These are phyloP conservation scores for Leptinotarsa rubiginosa DNA, from an alignment of 2,888 invertebrate genomes.

Conservation along the genomic window DNA sequence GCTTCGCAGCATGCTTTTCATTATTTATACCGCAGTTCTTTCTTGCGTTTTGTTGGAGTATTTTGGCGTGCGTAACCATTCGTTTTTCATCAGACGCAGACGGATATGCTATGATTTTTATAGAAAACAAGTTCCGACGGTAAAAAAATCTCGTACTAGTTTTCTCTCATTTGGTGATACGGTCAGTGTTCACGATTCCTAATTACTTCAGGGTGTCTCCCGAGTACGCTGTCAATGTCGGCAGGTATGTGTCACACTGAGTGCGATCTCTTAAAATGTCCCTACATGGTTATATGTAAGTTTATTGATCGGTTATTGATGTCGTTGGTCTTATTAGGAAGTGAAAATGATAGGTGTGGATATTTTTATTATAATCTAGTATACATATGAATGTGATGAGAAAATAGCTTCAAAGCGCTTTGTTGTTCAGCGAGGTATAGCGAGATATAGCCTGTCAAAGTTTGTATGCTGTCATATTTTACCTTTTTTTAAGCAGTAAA, in stretches of 20 bases:
- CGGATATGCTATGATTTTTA: neutral
- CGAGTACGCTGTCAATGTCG: slow-evolving; percentile 64
- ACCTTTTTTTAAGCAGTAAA: too few relatives aligned
- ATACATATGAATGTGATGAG: neutral
- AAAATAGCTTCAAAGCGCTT: neutral
- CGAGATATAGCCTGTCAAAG: too few relatives aligned
- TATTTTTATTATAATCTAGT: neutral
- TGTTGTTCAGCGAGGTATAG: too few relatives aligned
- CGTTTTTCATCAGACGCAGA: neutral
- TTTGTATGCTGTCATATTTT: too few relatives aligned
- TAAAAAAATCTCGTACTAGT: neutral
- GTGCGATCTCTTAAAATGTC: slow-evolving; percentile 33
- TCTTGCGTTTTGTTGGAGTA: slow-evolving; percentile 27
- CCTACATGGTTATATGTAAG: slow-evolving; percentile 32
- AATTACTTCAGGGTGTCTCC: slow-evolving; percentile 55
- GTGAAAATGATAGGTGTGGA: slow-evolving; percentile 20
- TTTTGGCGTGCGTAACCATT: slow-evolving; percentile 14
- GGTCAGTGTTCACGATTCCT: slow-evolving; percentile 51
- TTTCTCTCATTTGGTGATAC: slow-evolving; percentile 9
- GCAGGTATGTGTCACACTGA: slow-evolving; percentile 56
- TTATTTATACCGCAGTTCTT: slow-evolving; percentile 30
- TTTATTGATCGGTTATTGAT: slow-evolving; percentile 28
- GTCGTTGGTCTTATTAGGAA: slow-evolving; percentile 30
- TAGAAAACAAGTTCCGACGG: neutral
- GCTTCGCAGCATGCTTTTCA: slow-evolving; percentile 29